Conservation (phyloP, 2,888 invertebrate genomes). For the Saturnia japonica region DNA sequence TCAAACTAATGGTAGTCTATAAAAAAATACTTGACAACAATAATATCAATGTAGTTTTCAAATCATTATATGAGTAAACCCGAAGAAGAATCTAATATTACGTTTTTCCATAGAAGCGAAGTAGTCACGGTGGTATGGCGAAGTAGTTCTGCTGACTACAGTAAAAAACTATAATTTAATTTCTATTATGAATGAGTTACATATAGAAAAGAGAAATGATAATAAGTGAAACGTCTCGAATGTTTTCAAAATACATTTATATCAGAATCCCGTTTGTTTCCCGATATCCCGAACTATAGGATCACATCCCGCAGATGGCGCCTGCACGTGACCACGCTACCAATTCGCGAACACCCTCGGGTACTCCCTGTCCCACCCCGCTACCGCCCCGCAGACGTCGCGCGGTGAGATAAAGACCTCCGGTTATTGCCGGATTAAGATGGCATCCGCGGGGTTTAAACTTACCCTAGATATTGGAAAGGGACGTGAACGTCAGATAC, state of each 20-base stretch:
- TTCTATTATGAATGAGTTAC: no score
- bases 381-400: not conserved
- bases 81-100: no score
- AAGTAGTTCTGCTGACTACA: no score
- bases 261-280: not conserved
- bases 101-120: no score
- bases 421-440: conserved; percentile 14
- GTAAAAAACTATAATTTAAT: no score
- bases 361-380: not conserved
- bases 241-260: not conserved
- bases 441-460: conserved; percentile 10
- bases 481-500: conserved; percentile 2
- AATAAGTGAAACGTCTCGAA: not conserved
- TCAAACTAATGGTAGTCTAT: no score
- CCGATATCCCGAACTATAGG: not conserved
- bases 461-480: conserved; percentile 4
- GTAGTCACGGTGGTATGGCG: no score
- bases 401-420: conserved; percentile 6
- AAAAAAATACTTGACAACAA: no score
- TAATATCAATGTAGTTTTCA: no score
- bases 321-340: conserved; percentile 6
- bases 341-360: conserved; percentile 1
- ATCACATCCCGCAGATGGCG: not conserved
- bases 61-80: no score
- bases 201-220: not conserved